These are phyloP conservation scores for Notechis scutatus DNA, from an alignment of 2,113 vertebrate genomes.

Conservation along the genomic window DNA sequence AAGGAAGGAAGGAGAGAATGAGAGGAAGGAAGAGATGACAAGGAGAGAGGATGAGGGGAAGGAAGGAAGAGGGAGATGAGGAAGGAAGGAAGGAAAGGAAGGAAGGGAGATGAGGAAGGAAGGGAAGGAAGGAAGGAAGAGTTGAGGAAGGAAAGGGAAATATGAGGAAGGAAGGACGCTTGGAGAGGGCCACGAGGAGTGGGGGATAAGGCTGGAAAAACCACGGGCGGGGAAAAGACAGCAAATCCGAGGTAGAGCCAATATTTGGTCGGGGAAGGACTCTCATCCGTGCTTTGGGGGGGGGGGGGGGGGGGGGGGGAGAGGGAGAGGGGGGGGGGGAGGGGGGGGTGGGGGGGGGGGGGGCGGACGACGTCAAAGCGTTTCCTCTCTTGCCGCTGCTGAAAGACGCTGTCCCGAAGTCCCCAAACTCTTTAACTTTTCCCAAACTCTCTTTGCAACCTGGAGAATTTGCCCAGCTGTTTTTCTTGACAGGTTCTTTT, in stretches of 20 bases:
- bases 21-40: too few species aligned
- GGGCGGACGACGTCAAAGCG: not conserved
- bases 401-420: not conserved
- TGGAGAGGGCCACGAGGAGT: too few species aligned
- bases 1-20: not conserved
- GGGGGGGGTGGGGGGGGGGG: accelerated
- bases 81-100: not conserved
- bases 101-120: not conserved
- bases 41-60: too few species aligned
- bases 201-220: not conserved
- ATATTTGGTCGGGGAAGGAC: not conserved
- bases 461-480: not conserved
- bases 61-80: too few species aligned
- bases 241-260: not conserved
- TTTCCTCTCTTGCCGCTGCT: not conserved
- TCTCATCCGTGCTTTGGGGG: not conserved
- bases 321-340: too few species aligned
- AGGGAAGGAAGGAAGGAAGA: too few species aligned
- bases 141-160: not conserved
- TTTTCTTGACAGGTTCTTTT: conserved; percentile 18
- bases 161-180: too few species aligned
- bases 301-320: not conserved
- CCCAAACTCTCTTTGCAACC: not conserved
- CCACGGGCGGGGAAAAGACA: not conserved
- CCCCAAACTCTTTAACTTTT: accelerated